phyloP scores from a whole-genome alignment of 2,113 vertebrate species.

The Parotia lawesii region DNA sequence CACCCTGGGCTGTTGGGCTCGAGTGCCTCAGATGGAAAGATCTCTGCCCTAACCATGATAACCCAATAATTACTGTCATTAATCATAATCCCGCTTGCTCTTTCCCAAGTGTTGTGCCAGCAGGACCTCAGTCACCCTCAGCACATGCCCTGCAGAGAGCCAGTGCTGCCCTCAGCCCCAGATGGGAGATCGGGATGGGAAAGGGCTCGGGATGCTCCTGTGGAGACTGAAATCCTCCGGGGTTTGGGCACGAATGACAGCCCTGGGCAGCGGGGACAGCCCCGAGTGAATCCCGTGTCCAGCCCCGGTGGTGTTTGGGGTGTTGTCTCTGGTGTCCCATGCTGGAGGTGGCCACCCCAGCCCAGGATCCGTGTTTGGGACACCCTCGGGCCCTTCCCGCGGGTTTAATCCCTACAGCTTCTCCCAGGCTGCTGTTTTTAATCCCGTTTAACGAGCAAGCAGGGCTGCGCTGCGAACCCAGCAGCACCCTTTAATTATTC shows the following conservation, averaged over 20 bases:
- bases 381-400: rapidly evolving
- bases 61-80: not conserved
- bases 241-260: not conserved
- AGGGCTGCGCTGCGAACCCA: rapidly evolving
- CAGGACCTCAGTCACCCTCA: not conserved
- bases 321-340: not conserved
- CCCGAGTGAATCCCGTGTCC: not conserved
- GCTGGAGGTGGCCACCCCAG: not conserved
- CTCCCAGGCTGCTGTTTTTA: not conserved
- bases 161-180: not conserved
- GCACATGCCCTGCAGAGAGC: rapidly evolving
- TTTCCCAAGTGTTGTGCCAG: not conserved
- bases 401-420: not conserved
- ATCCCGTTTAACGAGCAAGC: not conserved
- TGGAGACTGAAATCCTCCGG: not conserved
- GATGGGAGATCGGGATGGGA: not conserved
- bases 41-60: not conserved
- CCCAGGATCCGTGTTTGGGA: not conserved
- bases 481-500: not conserved
- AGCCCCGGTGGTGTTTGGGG: rapidly evolving
- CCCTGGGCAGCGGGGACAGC: not conserved
- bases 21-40: not conserved
- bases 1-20: not conserved
- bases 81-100: not conserved
- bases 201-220: not conserved